Evolutionary conservation across 2,888 invertebrate species (phyloP).

Genomic region (Anoplius nigerrimus): DNA sequence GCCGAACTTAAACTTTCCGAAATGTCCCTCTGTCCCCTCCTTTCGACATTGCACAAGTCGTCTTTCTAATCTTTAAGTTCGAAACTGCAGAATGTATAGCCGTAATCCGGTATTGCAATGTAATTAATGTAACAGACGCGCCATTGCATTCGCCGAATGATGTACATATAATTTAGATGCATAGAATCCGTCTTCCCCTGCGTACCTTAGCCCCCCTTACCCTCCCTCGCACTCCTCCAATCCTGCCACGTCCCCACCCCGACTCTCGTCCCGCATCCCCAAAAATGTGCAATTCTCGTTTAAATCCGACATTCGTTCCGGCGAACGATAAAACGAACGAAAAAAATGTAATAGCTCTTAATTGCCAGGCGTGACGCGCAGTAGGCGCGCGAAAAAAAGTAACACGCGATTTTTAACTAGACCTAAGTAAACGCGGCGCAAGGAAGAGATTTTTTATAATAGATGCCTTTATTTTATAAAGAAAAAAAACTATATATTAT

Average conservation of each 20-base stretch:
- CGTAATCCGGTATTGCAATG: constrained; percentile 13
- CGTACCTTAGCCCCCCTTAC: background rate
- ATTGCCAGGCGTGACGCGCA: constrained; percentile 40
- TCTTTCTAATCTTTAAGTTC: constrained; percentile 10
- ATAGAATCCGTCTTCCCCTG: constrained; percentile 26
- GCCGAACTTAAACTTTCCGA: background rate
- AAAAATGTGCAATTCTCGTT: constrained; percentile 54
- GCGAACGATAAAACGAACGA: no score
- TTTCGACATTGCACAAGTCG: constrained; percentile 14
- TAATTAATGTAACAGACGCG: constrained; percentile 20
- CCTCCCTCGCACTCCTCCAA: background rate
- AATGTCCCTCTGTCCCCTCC: background rate
- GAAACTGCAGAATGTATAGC: constrained; percentile 5
- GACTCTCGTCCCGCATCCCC: constrained; percentile 2
- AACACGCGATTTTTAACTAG: no score
- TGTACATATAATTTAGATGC: constrained; percentile 49
- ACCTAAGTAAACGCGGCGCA: constrained; percentile 16
- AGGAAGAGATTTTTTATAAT: constrained; percentile 66
- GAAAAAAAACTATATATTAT: constrained; percentile 67
- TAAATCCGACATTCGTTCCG: no score
- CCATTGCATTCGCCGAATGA: constrained; percentile 35
- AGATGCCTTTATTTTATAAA: constrained; percentile 71
- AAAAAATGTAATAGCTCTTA: constrained; percentile 34
- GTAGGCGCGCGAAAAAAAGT: constrained; percentile 38
- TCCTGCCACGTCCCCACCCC: no score